Conservation (phyloP, 2,888 invertebrate species). For the Germaria angustata region DNA sequence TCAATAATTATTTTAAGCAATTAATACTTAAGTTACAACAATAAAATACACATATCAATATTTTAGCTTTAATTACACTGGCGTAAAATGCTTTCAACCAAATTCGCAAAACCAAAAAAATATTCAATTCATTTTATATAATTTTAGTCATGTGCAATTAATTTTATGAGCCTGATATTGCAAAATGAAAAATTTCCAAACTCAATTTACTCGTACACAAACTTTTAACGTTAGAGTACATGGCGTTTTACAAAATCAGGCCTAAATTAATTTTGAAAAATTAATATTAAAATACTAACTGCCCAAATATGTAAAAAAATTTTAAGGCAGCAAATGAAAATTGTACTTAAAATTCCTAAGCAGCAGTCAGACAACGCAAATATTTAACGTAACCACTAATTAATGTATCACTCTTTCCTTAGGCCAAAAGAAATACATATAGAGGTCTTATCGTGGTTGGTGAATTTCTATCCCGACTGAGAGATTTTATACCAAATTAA, state of each 20-base stretch:
- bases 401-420: too few relatives aligned
- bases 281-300: neutral
- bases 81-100: conserved; percentile 61
- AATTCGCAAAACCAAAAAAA: conserved; percentile 61
- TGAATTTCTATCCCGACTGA: too few relatives aligned
- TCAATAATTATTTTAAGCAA: neutral
- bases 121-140: neutral
- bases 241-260: neutral
- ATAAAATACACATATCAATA: conserved; percentile 7
- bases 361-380: neutral
- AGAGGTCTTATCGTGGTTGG: too few relatives aligned
- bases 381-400: too few relatives aligned
- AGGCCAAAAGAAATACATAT: too few relatives aligned
- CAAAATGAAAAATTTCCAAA: neutral
- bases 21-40: conserved; percentile 51
- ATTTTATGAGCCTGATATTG: neutral
- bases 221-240: too few relatives aligned
- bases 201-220: too few relatives aligned
- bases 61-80: conserved; percentile 46
- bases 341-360: neutral
- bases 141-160: conserved; percentile 4
- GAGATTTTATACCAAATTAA: too few relatives aligned
- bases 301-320: too few relatives aligned
- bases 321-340: neutral
- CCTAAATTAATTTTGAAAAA: neutral